Conservation (phyloP, 2,113 vertebrate species). For the Aptenodytes forsteri region DNA sequence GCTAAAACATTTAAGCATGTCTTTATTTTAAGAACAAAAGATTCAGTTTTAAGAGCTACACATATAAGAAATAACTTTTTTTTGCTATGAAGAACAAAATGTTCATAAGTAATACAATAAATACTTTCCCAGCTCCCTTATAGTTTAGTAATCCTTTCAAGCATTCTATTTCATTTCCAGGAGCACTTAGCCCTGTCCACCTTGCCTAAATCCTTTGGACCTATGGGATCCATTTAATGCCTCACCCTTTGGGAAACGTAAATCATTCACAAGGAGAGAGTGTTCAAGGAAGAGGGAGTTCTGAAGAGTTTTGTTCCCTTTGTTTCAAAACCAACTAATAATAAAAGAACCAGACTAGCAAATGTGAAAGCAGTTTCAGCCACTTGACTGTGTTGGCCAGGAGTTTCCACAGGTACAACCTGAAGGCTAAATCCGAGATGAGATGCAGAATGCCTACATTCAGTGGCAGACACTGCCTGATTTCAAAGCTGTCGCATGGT, state of each 20-base stretch:
- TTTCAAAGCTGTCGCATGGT: neutral
- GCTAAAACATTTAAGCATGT: neutral
- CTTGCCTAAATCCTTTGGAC: neutral
- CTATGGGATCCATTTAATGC: neutral
- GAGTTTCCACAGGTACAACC: neutral
- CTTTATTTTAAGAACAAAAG: neutral
- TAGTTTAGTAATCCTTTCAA: neutral
- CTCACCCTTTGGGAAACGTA: neutral
- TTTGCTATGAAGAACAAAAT: neutral
- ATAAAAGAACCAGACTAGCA: neutral
- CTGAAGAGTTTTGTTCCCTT: neutral
- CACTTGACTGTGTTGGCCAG: neutral
- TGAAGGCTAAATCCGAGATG: neutral
- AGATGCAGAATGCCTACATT: neutral
- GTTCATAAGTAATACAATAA: slow-evolving; percentile 22
- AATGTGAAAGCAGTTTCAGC: neutral
- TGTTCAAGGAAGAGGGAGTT: neutral
- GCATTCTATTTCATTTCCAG: neutral
- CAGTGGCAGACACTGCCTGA: neutral
- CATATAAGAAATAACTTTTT: neutral
- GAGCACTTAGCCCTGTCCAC: neutral
- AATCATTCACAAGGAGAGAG: neutral
- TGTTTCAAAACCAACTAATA: neutral
- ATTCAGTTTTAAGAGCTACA: slow-evolving; percentile 13
- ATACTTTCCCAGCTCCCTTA: neutral